Base-by-base conservation (phyloP, 2,888 invertebrate genomes). In the Marasmarcha lunaedactyla region DNA sequence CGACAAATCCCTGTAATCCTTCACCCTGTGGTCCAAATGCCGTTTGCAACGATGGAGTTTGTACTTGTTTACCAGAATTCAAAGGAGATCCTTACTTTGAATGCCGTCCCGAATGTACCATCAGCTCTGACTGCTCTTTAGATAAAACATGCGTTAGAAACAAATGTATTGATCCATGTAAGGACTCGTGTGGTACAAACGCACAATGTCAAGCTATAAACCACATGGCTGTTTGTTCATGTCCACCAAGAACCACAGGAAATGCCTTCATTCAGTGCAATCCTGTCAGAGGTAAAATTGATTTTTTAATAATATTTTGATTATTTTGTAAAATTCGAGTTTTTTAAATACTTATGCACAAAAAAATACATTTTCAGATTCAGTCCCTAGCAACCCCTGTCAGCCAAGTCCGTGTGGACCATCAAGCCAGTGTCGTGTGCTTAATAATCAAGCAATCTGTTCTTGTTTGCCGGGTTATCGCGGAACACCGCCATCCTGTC, bases 181-280 rank as follows among this genome's bases (percentile, higher is more conserved):
- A 86, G 9, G 90, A 89, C 46, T 89, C 89, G n/a, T 94, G 94
- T 63, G 93, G 92, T 11, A 72, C 79, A 45, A 88, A 88, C 56
- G 92, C 93, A 1, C 61, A 88, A 41, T 94, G 94, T 63, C 81
- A 88, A 51, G 90, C 90, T 2, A 84, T 89, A 27, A 90, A 90
- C 57, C 93, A 94, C 57, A 87, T 90, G 60, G 90, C 93, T 6
- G 88, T 88, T 54, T 94, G 94, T 55, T 86, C 86, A 34, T 94
- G 93, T 63, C 88, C 89, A n/a, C 64, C 73, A 15, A 88, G 86
- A 54, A 89, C 86, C 61, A 77, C 86, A 25, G 93, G 93, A 52
- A 90, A 92, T 67, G 90, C 92, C 35, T 87, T 91, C 70, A 78
- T 90, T 42, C 77, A 86, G 46, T 92, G 92, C 55, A 81, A 73